phyloP scores from a whole-genome alignment of 2,797 vertebrate genomes.

The Aulostomus chinensis region DNA sequence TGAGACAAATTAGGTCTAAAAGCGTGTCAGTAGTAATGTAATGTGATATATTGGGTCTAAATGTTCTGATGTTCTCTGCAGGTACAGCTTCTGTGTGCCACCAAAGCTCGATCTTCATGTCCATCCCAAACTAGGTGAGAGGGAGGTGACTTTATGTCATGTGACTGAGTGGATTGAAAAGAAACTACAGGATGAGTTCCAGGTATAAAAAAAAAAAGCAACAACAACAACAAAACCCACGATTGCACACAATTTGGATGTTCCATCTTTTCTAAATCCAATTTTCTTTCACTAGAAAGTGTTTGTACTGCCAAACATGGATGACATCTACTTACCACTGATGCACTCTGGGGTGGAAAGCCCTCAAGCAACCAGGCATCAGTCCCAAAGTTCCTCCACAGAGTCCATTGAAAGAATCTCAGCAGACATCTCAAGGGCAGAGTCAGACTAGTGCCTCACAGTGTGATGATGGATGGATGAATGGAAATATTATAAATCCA shows the following conservation, averaged over 20 bases:
- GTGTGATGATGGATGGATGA: not conserved
- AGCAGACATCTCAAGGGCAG: constrained; percentile 26
- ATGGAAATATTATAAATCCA: not conserved
- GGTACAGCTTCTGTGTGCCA: constrained; percentile 90
- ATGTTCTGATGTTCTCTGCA: constrained; percentile 36
- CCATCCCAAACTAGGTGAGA: constrained; percentile 86
- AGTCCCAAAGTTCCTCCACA: constrained; percentile 51
- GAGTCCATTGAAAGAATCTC: constrained; percentile 61
- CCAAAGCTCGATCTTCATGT: constrained; percentile 88
- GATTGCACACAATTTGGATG: not conserved
- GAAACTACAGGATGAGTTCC: constrained; percentile 89
- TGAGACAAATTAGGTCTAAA: not conserved
- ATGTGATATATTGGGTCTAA: not conserved
- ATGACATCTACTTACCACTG: constrained; percentile 88
- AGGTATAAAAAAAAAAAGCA: constrained; percentile 81
- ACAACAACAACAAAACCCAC: too few relatives aligned
- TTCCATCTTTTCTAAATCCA: too few relatives aligned
- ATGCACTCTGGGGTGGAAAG: constrained; percentile 80
- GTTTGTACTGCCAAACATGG: constrained; percentile 93
- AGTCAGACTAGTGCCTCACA: constrained; percentile 63
- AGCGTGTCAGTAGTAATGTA: not conserved
- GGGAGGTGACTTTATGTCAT: constrained; percentile 89
- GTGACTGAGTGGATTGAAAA: constrained; percentile 91
- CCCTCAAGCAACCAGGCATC: constrained; percentile 23
- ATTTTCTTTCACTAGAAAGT: constrained; percentile 81